Evolutionary conservation across 1,140 invertebrate species (phyloP).

Genomic region (Drosophila littoralis): DNA sequence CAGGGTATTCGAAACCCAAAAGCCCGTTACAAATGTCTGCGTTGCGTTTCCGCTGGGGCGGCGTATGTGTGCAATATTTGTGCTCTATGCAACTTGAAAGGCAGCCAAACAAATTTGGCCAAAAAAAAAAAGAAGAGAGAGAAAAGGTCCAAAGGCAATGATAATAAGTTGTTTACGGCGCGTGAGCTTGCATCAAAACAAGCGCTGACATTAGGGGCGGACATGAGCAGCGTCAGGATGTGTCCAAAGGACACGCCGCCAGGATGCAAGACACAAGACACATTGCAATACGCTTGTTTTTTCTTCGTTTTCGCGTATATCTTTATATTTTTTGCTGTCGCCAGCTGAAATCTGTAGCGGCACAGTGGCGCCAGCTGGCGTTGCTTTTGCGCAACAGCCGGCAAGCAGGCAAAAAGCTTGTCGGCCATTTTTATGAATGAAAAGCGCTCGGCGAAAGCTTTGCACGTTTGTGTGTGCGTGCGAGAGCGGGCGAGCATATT

Average conservation of each 20-base stretch:
- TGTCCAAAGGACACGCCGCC: conserved; percentile 30
- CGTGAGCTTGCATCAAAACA: conserved; percentile 81
- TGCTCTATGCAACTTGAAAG: conserved; percentile 66
- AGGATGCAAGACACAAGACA: conserved; percentile 27
- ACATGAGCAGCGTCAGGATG: conserved; percentile 57
- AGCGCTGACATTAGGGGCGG: conserved; percentile 81
- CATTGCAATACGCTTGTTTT: conserved; percentile 15
- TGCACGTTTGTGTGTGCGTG: conserved; percentile 9
- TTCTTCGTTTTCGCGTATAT: conserved; percentile 5
- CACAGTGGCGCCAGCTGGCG: conserved; percentile 70
- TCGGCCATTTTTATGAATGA: conserved; percentile 80
- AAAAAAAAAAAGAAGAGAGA: conserved; percentile 3
- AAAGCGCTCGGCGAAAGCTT: conserved; percentile 68
- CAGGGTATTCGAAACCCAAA: conserved; percentile 13
- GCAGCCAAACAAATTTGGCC: conserved; percentile 62
- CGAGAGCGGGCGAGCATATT: conserved; percentile 11
- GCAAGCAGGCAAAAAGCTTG: conserved; percentile 62
- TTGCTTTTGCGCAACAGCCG: conserved; percentile 58
- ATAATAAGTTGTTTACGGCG: conserved; percentile 82
- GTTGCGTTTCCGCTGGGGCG: conserved; percentile 70
- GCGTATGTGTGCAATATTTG: conserved; percentile 58
- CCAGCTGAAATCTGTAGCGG: conserved; percentile 7
- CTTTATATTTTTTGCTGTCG: conserved; percentile 17
- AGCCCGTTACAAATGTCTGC: conserved; percentile 69
- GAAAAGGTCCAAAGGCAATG: conserved; percentile 63